Percentiles rank a stretch among this genome's conserved stretches.
phyloP scores from a whole-genome alignment of 2,888 invertebrate species.

The Ypsolopha sequella region DNA sequence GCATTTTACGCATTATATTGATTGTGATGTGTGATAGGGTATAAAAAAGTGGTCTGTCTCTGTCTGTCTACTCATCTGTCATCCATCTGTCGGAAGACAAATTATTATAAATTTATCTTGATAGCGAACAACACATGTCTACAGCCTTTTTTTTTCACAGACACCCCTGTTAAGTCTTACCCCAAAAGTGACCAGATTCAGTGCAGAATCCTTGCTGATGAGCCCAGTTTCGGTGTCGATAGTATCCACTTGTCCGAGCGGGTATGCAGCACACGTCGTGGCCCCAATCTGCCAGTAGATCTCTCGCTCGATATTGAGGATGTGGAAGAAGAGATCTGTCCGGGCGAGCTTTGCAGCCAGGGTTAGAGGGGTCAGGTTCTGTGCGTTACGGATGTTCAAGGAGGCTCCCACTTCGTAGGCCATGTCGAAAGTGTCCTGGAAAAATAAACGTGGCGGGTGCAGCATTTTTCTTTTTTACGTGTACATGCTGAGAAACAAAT shows the following conservation, averaged over 20 bases:
- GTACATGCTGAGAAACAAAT: too few relatives aligned
- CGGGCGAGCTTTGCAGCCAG: constrained; percentile 93
- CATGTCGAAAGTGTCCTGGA: constrained; percentile 91
- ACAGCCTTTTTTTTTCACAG: neutral
- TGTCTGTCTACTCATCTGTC: too few relatives aligned
- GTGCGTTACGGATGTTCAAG: constrained; percentile 86
- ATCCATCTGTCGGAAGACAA: too few relatives aligned
- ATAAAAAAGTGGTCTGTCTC: too few relatives aligned
- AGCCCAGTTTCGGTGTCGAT: constrained; percentile 92
- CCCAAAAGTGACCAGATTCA: constrained; percentile 97
- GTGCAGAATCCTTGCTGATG: constrained; percentile 94
- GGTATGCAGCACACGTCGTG: constrained; percentile 97
- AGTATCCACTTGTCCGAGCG: constrained; percentile 94
- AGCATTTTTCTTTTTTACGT: too few relatives aligned
- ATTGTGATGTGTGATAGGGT: too few relatives aligned
- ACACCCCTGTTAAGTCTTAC: constrained; percentile 68
- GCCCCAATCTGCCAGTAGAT: constrained; percentile 98
- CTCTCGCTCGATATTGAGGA: constrained; percentile 94
- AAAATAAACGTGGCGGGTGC: constrained; percentile 11
- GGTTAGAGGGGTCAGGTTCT: constrained; percentile 92
- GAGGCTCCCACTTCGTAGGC: constrained; percentile 94
- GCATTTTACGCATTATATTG: too few relatives aligned
- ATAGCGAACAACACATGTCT: neutral
- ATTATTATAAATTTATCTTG: too few relatives aligned
- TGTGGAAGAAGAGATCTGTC: constrained; percentile 97